phyloP scores from a whole-genome alignment of 1,140 invertebrate species.

The Calliopsis andreniformis region DNA sequence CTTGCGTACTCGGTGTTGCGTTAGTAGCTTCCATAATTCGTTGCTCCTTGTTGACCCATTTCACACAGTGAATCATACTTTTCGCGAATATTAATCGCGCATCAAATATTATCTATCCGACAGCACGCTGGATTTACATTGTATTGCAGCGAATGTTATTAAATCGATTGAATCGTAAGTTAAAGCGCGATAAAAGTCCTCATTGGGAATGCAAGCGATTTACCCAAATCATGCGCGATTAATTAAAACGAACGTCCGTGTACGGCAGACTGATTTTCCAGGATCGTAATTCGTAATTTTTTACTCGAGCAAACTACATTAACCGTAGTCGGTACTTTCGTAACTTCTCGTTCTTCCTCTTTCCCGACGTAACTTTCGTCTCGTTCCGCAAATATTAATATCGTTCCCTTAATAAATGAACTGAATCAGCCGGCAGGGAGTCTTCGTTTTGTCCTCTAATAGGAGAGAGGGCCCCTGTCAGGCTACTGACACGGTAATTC shows the following conservation, averaged over 20 bases:
- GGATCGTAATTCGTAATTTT: conserved; percentile 31
- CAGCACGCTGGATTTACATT: background rate
- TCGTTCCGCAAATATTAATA: conserved; percentile 54
- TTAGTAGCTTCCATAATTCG: conserved; percentile 25
- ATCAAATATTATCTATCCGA: conserved; percentile 24
- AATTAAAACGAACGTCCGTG: conserved; percentile 33
- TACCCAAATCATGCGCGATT: conserved; percentile 25
- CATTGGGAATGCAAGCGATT: conserved; percentile 14
- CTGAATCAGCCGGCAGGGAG: background rate
- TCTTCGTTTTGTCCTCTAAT: conserved; percentile 21
- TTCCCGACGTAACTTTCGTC: conserved; percentile 12
- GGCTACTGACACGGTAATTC: conserved; percentile 43
- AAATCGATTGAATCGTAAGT: conserved; percentile 35
- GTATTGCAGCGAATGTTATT: conserved; percentile 19
- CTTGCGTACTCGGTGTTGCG: conserved; percentile 31
- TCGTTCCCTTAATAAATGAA: conserved; percentile 45
- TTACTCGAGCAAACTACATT: conserved; percentile 28
- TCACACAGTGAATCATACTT: conserved; percentile 21
- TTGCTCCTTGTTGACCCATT: conserved; percentile 14
- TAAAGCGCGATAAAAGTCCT: conserved; percentile 29
- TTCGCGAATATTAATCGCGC: conserved; percentile 20
- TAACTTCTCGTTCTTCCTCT: background rate
- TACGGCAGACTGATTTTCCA: conserved; percentile 7
- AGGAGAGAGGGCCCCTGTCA: background rate
- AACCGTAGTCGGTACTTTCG: background rate